Evolutionary conservation across 2,888 invertebrate genomes (phyloP).

Genomic region (Proisotoma minuta): DNA sequence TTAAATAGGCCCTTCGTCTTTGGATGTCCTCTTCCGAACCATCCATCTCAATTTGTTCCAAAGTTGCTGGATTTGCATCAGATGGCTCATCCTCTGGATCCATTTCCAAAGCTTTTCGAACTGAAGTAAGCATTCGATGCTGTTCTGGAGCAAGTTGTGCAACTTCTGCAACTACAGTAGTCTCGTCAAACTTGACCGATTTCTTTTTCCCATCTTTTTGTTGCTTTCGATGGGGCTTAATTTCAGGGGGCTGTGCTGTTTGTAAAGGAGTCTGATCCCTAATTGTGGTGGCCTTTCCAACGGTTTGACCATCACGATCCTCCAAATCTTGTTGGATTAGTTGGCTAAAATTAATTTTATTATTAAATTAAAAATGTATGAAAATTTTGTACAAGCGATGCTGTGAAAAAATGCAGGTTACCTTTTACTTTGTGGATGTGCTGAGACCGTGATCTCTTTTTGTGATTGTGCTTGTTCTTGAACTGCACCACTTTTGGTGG

Average conservation of each 20-base stretch:
- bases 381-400: too few species aligned
- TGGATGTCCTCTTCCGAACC: constrained; percentile 60
- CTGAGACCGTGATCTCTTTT: background rate
- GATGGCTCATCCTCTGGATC: constrained; percentile 18
- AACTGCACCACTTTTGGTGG: constrained; percentile 18
- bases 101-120: constrained; percentile 34
- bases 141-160: constrained; percentile 39
- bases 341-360: too few species aligned
- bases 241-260: background rate
- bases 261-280: constrained; percentile 6
- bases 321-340: constrained; percentile 37
- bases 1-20: constrained; percentile 76
- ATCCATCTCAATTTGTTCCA: constrained; percentile 8
- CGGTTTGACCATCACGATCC: constrained; percentile 9
- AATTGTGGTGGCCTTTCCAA: constrained; percentile 16
- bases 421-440: background rate
- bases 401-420: too few species aligned
- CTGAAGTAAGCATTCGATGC: constrained; percentile 39
- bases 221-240: constrained; percentile 9
- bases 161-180: constrained; percentile 33
- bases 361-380: too few species aligned
- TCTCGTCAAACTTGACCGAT: constrained; percentile 23
- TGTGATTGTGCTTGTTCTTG: constrained; percentile 12
- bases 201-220: background rate
- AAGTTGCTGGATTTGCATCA: background rate